Evolutionary conservation across 1,140 invertebrate genomes (phyloP), one percentile per base, ranked within the genome.

Genomic region (Drosophila ananassae): DNA sequence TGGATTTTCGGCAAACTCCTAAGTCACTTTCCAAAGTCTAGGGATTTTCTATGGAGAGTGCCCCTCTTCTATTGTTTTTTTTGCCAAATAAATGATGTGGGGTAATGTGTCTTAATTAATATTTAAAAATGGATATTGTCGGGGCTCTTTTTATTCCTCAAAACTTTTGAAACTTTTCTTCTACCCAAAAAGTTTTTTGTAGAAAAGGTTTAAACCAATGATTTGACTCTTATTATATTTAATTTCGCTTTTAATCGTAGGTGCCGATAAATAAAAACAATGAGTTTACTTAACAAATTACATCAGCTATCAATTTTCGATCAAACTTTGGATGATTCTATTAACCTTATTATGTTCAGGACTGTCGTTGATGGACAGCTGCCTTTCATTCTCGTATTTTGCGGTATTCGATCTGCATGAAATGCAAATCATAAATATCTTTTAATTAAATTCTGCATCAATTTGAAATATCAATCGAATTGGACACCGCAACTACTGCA

Each of bases 1-100:
- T 56, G 83, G 77, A 54, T 69, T 75, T 71, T 61, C 53, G 69
- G 51, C 61, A 62, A 73, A 81, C 28, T 68, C 37, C 21, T 75
- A 67, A 76, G 63, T 74, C 73, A 39, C 53, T 66, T 66, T 48
- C 17, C 50, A 63, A 62, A 51, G 51, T 61, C 51, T 21, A 50
- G 58, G 68, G 32, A 63, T 41, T 73, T 50, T 28, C 25, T 28
- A 28, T 5, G 25, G 25, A 28, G 25, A 28, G 12, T 21, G 13
- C 17, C 34, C 10, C 28, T 12, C 39, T 22, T 41, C 25, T 8
- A 48, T 39, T 2, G 6, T n/a, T 46, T 37, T 46, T 37, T 2
- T 4, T 6, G 17, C 13, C 12, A 67, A 48, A 68, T 68, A 30
- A 39, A 68, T 69, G 66, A 37, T 51, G 37, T 39, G 28, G 28